phyloP scores from a whole-genome alignment of 2,888 invertebrate genomes.

The Atethmia centrago region DNA sequence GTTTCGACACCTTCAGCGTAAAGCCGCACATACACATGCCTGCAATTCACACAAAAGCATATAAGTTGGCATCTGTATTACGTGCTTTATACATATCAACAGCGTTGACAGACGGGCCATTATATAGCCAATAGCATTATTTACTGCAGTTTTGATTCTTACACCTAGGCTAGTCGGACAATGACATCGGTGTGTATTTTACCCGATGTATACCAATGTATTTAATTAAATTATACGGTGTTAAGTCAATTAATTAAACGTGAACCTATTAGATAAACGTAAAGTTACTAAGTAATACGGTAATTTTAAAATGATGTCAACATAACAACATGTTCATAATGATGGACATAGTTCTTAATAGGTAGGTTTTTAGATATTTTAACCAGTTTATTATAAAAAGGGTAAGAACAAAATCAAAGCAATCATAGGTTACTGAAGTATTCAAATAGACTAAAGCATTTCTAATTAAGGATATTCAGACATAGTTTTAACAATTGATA shows the following conservation, averaged over 20 bases:
- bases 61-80: constrained; percentile 5
- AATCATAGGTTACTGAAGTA: neutral
- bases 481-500: neutral
- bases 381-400: neutral
- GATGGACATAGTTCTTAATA: neutral
- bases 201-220: neutral
- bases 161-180: neutral
- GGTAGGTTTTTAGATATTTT: neutral
- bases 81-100: neutral
- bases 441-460: constrained; percentile 20
- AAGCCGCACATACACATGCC: neutral
- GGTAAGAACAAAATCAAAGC: neutral
- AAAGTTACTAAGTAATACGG: too few relatives aligned
- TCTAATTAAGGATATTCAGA: neutral
- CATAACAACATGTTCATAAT: too few relatives aligned
- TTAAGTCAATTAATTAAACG: neutral
- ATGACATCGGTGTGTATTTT: neutral
- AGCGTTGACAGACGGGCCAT: neutral
- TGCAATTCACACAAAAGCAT: neutral
- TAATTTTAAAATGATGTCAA: neutral
- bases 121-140: neutral
- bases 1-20: neutral
- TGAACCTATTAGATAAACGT: neutral
- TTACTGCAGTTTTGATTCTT: too few relatives aligned
- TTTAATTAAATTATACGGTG: neutral